These are phyloP conservation scores for Chiroxiphia lanceolata DNA, from an alignment of 2,797 vertebrate species.

Conservation along the genomic window DNA sequence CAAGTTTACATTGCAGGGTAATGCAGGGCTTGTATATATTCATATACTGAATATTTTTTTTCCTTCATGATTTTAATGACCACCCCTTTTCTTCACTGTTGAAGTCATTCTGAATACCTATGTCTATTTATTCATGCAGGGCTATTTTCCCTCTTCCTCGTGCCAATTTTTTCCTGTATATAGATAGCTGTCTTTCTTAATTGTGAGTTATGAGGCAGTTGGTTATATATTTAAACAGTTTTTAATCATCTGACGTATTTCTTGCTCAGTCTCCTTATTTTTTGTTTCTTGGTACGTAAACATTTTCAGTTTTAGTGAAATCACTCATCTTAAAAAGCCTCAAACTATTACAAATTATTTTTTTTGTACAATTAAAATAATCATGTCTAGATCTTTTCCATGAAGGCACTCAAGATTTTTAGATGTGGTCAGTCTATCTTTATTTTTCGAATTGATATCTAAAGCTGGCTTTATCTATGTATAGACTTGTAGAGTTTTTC, in stretches of 20 bases:
- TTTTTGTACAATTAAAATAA: background rate
- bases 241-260: background rate
- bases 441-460: background rate
- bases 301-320: background rate
- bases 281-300: background rate
- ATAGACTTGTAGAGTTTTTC: background rate
- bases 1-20: background rate
- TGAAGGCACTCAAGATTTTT: background rate
- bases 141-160: background rate
- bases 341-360: background rate
- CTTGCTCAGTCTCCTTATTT: background rate
- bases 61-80: background rate
- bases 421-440: background rate
- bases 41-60: background rate
- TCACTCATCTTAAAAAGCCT: background rate
- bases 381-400: accelerated
- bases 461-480: background rate
- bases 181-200: background rate
- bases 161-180: background rate
- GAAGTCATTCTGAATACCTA: background rate
- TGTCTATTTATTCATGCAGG: background rate
- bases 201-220: background rate
- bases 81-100: background rate
- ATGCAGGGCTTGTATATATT: background rate
- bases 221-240: background rate